Conservation (phyloP, 2,797 vertebrate genomes). For the Poecilia velifera region DNA sequence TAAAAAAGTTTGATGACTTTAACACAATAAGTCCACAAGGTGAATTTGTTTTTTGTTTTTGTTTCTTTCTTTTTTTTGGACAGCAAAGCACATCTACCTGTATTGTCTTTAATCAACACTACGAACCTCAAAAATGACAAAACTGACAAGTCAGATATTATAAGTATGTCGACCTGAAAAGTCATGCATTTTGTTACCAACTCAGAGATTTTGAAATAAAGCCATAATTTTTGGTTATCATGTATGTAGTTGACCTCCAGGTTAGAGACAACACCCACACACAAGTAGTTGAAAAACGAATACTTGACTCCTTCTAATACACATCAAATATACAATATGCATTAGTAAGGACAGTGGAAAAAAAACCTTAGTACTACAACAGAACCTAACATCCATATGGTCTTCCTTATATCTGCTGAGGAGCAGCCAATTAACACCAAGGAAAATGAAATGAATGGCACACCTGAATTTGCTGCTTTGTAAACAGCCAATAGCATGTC, state of each 20-base stretch:
- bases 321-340: background rate
- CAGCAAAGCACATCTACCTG: background rate
- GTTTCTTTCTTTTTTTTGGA: background rate
- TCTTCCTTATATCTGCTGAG: background rate
- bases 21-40: too few relatives aligned
- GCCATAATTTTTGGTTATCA: background rate
- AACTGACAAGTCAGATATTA: background rate
- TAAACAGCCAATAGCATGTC: too few relatives aligned
- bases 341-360: background rate
- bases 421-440: background rate
- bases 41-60: too few relatives aligned
- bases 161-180: background rate
- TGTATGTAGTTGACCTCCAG: too few relatives aligned
- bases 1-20: too few relatives aligned
- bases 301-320: background rate
- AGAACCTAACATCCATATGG: too few relatives aligned
- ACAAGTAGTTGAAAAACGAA: too few relatives aligned
- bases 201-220: background rate
- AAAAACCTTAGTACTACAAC: background rate
- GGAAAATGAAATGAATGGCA: too few relatives aligned
- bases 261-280: too few relatives aligned
- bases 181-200: background rate
- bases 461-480: too few relatives aligned
- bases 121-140: background rate
- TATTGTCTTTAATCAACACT: background rate